Evolutionary conservation across 2,888 invertebrate genomes (phyloP), one percentile per base, ranked within the genome.

Genomic region (Nephrotoma appendiculata): DNA sequence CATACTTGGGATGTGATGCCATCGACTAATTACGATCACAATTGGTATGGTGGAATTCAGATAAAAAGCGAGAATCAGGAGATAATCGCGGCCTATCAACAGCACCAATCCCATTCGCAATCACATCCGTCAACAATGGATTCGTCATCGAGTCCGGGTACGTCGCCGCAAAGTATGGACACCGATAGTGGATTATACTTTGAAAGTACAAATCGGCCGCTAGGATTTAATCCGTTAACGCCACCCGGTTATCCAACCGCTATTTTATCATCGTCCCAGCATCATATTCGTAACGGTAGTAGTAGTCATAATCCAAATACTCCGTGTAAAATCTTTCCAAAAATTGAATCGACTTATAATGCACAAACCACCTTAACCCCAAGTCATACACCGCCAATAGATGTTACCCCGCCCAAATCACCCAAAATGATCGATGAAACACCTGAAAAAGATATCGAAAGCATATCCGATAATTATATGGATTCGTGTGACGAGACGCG

Each of bases 221-320:
- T 93, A 83, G 93, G 93, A 0, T 94, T 94, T 89, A 94, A 92
- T 89, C 92, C 94, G 0, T 91, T 94, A 52, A 94, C 94, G 6
- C 94, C 94, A 0, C 94, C 94, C 0, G 93, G 93, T 6, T 92
- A 93, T 87, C 91, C 92, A 45, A 90, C 90, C 88, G 90, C 91
- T 31, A 88, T 90, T 11, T 86, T 90, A 87, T 89, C 90, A 87
- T 88, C 88, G 88, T 87, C 87, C 89, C 88, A 88, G 41, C 86
- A 88, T 87, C 43, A 41, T 11, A 83, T 52, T 44, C 52, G 84
- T 31, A 85, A 87, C 84, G 41, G 45, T 4, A 31, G n/a, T 12
- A 52, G 83, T 41, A 86, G 44, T 48, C 44, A 85, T 43, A n/a
- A 43, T 44, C 43, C 57, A 83, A 41, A 86, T 44, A 84, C 83